These are phyloP conservation scores for Drosophila malerkotliana DNA, from an alignment of 1,140 invertebrate species.

Conservation along the genomic window DNA sequence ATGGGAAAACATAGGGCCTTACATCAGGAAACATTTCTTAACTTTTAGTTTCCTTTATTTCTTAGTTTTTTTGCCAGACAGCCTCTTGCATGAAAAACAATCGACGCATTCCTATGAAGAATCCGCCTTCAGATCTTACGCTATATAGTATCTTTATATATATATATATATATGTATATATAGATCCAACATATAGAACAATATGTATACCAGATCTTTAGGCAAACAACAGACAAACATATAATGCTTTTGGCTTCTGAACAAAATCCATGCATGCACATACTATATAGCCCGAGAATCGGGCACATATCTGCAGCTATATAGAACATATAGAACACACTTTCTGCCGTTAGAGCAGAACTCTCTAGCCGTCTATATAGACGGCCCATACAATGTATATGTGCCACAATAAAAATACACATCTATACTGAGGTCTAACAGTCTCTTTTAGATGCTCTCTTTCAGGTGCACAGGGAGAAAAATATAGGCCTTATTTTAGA, in stretches of 20 bases:
- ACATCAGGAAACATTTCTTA: slow-evolving; percentile 16
- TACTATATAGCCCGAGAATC: slow-evolving; percentile 27
- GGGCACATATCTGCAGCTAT: slow-evolving; percentile 22
- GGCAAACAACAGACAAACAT: slow-evolving; percentile 18
- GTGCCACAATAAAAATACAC: slow-evolving; percentile 65
- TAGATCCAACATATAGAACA: not conserved
- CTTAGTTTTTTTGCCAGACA: slow-evolving; percentile 17
- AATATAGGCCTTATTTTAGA: not conserved
- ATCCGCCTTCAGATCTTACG: slow-evolving; percentile 15
- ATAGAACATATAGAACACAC: slow-evolving; percentile 17
- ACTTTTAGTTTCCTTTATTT: not conserved
- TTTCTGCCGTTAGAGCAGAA: not conserved
- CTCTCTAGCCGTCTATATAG: slow-evolving; percentile 10
- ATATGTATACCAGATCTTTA: slow-evolving; percentile 13
- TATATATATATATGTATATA: slow-evolving; percentile 18
- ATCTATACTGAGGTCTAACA: slow-evolving; percentile 2
- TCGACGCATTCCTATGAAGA: slow-evolving; percentile 27
- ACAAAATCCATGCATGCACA: slow-evolving; percentile 50
- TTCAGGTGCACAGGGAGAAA: slow-evolving; percentile 6
- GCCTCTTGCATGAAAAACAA: slow-evolving; percentile 26
- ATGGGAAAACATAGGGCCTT: too few species aligned
- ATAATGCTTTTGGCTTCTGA: slow-evolving; percentile 32
- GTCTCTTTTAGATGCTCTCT: not conserved
- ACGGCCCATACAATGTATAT: slow-evolving; percentile 41
- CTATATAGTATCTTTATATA: slow-evolving; percentile 8